These are phyloP conservation scores for Pogonognathellus flavescens DNA, from an alignment of 1,140 invertebrate genomes.

Conservation along the genomic window DNA sequence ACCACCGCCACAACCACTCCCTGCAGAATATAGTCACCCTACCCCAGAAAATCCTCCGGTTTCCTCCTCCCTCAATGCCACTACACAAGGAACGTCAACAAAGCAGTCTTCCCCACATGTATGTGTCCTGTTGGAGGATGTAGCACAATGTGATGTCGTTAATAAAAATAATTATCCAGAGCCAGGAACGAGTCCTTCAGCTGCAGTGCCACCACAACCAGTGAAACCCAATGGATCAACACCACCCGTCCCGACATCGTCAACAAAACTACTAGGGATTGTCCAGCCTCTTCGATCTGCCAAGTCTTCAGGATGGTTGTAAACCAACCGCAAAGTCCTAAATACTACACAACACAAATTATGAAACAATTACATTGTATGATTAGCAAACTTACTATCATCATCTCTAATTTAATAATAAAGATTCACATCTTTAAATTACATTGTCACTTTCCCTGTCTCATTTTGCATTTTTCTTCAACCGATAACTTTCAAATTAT, in stretches of 20 bases:
- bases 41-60: not conserved
- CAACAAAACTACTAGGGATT: slow-evolving; percentile 64
- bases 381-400: slow-evolving; percentile 2
- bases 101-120: slow-evolving; percentile 38
- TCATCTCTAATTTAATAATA: not conserved
- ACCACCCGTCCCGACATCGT: not conserved
- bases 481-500: too few species aligned
- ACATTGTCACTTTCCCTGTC: too few species aligned
- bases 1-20: slow-evolving; percentile 42
- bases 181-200: not conserved
- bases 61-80: slow-evolving; percentile 40
- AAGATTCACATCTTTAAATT: not conserved
- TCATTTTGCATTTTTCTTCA: too few species aligned
- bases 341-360: too few species aligned
- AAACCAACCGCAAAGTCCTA: slow-evolving; percentile 16
- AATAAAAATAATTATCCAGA: not conserved
- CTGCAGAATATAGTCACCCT: too few species aligned
- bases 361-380: too few species aligned
- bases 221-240: slow-evolving; percentile 16
- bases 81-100: not conserved
- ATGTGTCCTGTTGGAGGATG: slow-evolving; percentile 58
- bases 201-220: not conserved
- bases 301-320: slow-evolving; percentile 65
- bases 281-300: slow-evolving; percentile 65
- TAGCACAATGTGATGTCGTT: slow-evolving; percentile 50